Conservation (phyloP, 2,797 vertebrate species). For the Takifugu ocellatus region DNA sequence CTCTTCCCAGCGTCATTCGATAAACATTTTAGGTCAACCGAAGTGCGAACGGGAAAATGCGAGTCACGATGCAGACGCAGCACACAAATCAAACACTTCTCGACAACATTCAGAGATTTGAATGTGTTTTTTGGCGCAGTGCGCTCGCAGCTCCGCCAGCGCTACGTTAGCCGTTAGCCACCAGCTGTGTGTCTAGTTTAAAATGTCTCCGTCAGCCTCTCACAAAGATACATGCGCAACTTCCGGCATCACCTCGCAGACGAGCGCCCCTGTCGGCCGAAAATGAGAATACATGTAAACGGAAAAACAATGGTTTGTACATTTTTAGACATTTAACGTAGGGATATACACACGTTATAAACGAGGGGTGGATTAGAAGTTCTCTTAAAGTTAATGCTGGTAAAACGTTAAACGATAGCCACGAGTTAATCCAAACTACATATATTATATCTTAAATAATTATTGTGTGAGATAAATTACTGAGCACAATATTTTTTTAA, state of each 20-base stretch:
- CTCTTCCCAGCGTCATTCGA: constrained; percentile 50
- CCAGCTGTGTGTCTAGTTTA: constrained; percentile 74
- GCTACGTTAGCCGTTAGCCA: constrained; percentile 47
- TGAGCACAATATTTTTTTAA: background rate
- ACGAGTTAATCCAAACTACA: background rate
- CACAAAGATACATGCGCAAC: constrained; percentile 63
- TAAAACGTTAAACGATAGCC: no score
- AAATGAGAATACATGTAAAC: background rate
- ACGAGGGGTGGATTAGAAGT: no score
- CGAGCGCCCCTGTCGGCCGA: constrained; percentile 3
- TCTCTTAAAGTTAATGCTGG: no score
- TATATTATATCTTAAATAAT: background rate
- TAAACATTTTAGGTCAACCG: constrained; percentile 62
- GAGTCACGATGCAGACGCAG: constrained; percentile 17
- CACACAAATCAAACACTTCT: constrained; percentile 9
- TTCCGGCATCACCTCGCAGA: constrained; percentile 51
- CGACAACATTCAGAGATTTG: constrained; percentile 21
- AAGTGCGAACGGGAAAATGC: constrained; percentile 4
- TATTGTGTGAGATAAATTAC: background rate
- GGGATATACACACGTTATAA: no score
- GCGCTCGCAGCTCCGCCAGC: constrained; percentile 45
- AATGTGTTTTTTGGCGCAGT: constrained; percentile 45
- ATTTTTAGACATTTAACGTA: no score
- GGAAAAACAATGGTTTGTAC: no score
- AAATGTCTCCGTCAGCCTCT: constrained; percentile 79